Evolutionary conservation across 2,113 vertebrate genomes (phyloP).

Genomic region (Platycercus adscitus): DNA sequence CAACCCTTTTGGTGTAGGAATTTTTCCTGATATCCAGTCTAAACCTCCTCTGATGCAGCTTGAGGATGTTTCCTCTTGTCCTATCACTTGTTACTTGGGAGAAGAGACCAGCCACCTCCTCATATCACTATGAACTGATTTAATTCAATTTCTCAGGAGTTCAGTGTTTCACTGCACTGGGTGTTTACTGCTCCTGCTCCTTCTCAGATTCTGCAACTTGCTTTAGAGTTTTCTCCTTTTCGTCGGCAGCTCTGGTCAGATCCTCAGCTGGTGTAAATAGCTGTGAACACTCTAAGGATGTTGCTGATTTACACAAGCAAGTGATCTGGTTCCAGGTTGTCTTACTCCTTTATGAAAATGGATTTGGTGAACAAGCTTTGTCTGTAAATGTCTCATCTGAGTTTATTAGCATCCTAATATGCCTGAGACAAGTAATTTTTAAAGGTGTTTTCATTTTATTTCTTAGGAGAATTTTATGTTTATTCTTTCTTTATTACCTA

Average conservation of each 20-base stretch:
- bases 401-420: slow-evolving; percentile 21
- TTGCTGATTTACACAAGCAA: neutral
- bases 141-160: neutral
- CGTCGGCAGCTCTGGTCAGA: neutral
- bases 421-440: neutral
- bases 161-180: neutral
- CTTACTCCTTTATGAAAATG: neutral
- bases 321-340: neutral
- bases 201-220: neutral
- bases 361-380: neutral
- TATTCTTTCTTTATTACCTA: slow-evolving; percentile 49
- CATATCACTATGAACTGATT: neutral
- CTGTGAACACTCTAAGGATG: neutral
- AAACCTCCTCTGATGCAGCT: neutral
- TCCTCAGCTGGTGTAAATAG: neutral
- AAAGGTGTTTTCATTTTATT: slow-evolving; percentile 15
- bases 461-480: slow-evolving; percentile 23
- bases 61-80: neutral
- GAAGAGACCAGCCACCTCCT: neutral
- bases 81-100: neutral
- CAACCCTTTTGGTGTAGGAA: neutral
- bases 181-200: neutral
- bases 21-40: neutral
- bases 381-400: neutral
- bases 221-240: neutral